Evolutionary conservation across 2,113 vertebrate genomes (phyloP).

Genomic region (Pygoscelis antarcticus): DNA sequence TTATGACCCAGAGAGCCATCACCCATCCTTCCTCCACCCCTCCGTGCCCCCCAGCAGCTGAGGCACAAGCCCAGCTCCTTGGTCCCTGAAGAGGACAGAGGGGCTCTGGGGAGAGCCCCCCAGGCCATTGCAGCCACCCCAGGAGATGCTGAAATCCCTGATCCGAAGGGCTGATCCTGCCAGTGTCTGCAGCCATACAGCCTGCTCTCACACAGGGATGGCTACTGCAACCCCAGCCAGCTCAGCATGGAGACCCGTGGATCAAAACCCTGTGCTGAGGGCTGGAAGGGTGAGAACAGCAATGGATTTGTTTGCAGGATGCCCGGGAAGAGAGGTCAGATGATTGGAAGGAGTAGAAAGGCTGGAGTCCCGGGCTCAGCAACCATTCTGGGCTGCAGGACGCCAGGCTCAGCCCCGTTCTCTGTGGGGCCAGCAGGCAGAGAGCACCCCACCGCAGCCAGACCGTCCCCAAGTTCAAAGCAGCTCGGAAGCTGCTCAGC

Average conservation of each 20-base stretch:
- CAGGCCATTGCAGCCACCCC: not conserved
- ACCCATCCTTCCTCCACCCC: no score
- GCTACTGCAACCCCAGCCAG: not conserved
- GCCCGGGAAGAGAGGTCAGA: not conserved
- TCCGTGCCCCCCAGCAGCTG: fast-evolving
- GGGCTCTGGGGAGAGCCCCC: not conserved
- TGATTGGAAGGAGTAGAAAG: not conserved
- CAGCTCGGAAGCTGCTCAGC: not conserved
- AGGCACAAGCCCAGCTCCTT: not conserved
- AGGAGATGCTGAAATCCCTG: not conserved
- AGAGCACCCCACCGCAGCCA: not conserved
- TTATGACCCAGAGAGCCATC: not conserved
- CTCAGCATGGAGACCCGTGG: fast-evolving
- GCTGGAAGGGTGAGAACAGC: not conserved
- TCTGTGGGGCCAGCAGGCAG: fast-evolving
- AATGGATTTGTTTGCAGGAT: not conserved
- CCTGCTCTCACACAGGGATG: not conserved
- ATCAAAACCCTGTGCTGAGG: not conserved
- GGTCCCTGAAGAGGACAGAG: fast-evolving
- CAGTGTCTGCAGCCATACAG: not conserved
- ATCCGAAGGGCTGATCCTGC: not conserved
- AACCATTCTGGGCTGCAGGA: not conserved
- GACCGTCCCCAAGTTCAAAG: not conserved
- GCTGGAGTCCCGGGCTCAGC: fast-evolving
- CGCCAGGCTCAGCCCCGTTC: fast-evolving